A percentile compares a stretch with the other conserved stretches of the same genome.
These are phyloP conservation scores for Allophyes oxyacanthae DNA, from an alignment of 2,888 invertebrate genomes.

Conservation along the genomic window DNA sequence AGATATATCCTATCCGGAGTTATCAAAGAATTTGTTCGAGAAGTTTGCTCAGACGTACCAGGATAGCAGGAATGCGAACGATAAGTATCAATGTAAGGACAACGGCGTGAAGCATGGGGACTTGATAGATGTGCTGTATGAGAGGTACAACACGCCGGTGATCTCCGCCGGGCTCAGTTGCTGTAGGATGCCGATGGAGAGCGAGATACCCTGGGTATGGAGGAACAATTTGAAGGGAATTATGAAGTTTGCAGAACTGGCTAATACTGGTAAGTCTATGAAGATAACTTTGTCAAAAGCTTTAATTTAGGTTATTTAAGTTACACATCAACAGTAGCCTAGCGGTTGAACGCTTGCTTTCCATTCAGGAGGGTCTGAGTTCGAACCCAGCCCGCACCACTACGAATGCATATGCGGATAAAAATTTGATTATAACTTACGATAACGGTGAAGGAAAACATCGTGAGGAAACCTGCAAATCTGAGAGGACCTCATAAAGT, in stretches of 20 bases:
- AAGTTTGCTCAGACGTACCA: slow-evolving; percentile 83
- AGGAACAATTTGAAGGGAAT: slow-evolving; percentile 91
- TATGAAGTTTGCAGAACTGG: slow-evolving; percentile 90
- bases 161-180: slow-evolving; percentile 93
- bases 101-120: slow-evolving; percentile 78
- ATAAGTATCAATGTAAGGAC: slow-evolving; percentile 71
- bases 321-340: too few relatives aligned
- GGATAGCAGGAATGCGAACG: slow-evolving; percentile 75
- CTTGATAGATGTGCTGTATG: slow-evolving; percentile 89
- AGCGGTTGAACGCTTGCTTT: too few relatives aligned
- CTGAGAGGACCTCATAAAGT: too few relatives aligned
- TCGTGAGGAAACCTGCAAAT: too few relatives aligned
- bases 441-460: too few relatives aligned
- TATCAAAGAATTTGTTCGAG: slow-evolving; percentile 80
- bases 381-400: too few relatives aligned
- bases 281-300: too few relatives aligned
- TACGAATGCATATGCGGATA: too few relatives aligned
- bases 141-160: slow-evolving; percentile 91
- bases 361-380: too few relatives aligned
- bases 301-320: too few relatives aligned
- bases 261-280: slow-evolving; percentile 90
- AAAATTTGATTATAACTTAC: too few relatives aligned
- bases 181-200: slow-evolving; percentile 94
- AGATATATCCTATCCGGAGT: slow-evolving; percentile 88
- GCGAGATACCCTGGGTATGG: slow-evolving; percentile 92